phyloP scores from a whole-genome alignment of 2,113 vertebrate species.

The Centropus unirufus region DNA sequence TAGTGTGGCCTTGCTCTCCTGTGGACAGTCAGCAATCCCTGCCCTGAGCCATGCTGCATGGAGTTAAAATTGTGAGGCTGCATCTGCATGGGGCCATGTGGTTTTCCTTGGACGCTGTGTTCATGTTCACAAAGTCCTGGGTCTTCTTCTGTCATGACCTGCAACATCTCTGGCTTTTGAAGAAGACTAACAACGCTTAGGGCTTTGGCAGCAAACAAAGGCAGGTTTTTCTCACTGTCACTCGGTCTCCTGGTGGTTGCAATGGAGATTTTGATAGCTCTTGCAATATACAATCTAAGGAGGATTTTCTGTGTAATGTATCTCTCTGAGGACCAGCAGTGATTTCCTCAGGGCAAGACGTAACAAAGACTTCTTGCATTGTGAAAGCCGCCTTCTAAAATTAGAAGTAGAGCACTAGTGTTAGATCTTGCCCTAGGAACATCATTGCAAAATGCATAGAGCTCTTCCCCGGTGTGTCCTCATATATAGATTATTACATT shows the following conservation, averaged over 20 bases:
- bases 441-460: background rate
- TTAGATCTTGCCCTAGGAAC: background rate
- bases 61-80: background rate
- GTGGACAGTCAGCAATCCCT: too few relatives aligned
- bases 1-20: background rate
- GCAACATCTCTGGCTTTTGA: background rate
- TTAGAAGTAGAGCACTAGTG: background rate
- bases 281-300: background rate
- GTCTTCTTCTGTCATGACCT: background rate
- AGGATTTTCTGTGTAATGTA: background rate
- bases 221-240: background rate
- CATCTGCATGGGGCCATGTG: accelerated
- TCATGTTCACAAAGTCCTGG: background rate
- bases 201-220: background rate
- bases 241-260: background rate
- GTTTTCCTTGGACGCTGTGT: background rate
- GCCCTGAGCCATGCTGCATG: accelerated
- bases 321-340: background rate
- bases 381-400: background rate
- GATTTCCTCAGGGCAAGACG: background rate
- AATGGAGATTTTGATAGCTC: background rate
- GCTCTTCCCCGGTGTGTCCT: background rate
- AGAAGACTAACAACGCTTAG: background rate
- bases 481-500: background rate
- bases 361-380: background rate